Base-by-base conservation (phyloP, 1,140 invertebrate species). In the Dreissena rostriformis region DNA sequence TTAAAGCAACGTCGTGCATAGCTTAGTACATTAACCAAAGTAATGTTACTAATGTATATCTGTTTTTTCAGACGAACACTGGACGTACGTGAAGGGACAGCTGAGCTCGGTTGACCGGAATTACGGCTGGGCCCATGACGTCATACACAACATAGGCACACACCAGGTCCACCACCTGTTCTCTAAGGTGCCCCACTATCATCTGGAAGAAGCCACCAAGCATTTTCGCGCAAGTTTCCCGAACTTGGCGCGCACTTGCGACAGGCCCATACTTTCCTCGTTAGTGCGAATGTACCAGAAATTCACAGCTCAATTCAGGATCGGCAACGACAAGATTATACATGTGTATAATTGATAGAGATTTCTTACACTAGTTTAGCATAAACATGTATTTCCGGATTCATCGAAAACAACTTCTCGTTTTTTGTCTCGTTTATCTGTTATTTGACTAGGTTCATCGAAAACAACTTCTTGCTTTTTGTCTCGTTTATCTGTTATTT, bases 91-190 rank as follows among this genome's bases (percentile, higher is more conserved):
- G 11, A 86, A 88, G 61, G 94, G 94, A 11, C 93, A 94, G 82
- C 87, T 93, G 17, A 93, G 93, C 55, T 94, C 94, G 11, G 90
- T 94, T 29, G 94, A 94, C 83, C 88, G 93, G 17, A 65, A 90
- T 61, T 94, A 94, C 73, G 94, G 93, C 11, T 91, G 92, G 83
- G 93, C 92, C 67, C 93, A 94, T 81, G 88, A 90, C 55, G 76
- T 92, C n/a, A 91, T 94, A 72, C 94, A 94, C 88, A 93, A 92
- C 85, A 94, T 94, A 29, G 90, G 90, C 72, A 92, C 91, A 1
- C 94, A 94, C 85, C 93, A 94, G 57, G 92, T 93, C 63, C 94
- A 94, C 83, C 94, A 94, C 82, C 89, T 94, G 74, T 94, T 94
- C 85, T 88, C 93, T 12, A 92, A 90, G 73, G 90, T 94, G 29